Evolutionary conservation across 2,888 invertebrate genomes (phyloP), one percentile per base, ranked within the genome.

Genomic region (Philaethria dido): DNA sequence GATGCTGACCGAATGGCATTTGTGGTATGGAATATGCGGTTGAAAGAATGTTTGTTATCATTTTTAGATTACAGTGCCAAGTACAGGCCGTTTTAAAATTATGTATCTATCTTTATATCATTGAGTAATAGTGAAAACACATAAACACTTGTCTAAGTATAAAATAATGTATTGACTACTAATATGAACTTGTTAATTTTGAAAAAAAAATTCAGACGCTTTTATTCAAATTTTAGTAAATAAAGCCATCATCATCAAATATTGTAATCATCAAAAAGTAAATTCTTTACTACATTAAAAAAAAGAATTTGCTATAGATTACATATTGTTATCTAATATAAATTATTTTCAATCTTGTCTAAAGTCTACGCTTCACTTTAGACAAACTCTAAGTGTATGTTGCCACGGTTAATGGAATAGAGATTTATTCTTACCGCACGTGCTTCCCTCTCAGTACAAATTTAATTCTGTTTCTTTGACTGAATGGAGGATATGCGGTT

Each of bases 331-430:
- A n/a, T n/a, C n/a, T n/a, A n/a, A n/a, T n/a, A 22, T 1, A n/a
- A 6, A 45, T 14, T 29, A 16, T 1, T 13, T 2, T 29, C 16
- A 14, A 16, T 50, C 50, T 44, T 33, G 64, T 52, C 64, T 50
- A 6, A 47, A 48, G 62, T 66, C 39, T 57, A 29, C 62, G 48
- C 42, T 48, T 11, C 29, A 62, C 63, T 62, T 69, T 72, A 71
- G 73, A 71, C 68, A 75, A 78, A 74, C 72, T 73, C 52, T 42
- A 57, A 72, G 72, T 70, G 68, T 72, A 22, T 75, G 66, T 73
- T 72, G 71, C 63, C 44, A 52, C 50, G 42, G 75, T 75, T 78
- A 78, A 77, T 77, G 73, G 75, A 78, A 75, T 74, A 74, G 68
- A 74, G 71, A 77, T 78, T 77, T 75, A 76, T 74, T 59, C 45